A percentile compares a stretch with the other conserved stretches of the same genome.
These are phyloP conservation scores for Hymenopus coronatus DNA, from an alignment of 2,888 invertebrate species.

Conservation along the genomic window DNA sequence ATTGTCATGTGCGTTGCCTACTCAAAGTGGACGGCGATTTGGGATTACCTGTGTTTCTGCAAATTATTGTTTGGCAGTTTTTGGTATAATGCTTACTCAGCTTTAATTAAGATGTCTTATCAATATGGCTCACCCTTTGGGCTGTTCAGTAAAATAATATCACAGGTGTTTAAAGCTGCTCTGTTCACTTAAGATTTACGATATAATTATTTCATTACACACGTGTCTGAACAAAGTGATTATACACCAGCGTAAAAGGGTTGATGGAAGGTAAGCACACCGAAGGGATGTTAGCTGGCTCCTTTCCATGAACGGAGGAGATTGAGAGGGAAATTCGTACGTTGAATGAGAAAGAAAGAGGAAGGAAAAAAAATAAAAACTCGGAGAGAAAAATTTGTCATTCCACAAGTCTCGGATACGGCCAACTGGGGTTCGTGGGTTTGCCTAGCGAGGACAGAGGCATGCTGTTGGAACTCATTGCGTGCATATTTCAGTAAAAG, in stretches of 20 bases:
- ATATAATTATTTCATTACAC: not conserved
- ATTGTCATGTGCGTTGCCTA: too few species aligned
- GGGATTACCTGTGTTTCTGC: too few species aligned
- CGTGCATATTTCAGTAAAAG: not conserved
- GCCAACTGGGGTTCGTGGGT: not conserved
- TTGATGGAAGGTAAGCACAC: not conserved
- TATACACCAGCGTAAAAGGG: not conserved
- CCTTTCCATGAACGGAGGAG: not conserved
- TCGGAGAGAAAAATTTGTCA: slow-evolving; percentile 10
- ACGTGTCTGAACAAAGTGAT: not conserved
- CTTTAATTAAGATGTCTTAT: too few species aligned
- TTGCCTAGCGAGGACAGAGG: not conserved
- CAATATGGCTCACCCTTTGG: too few species aligned
- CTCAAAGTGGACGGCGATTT: too few species aligned
- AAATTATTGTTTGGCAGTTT: too few species aligned
- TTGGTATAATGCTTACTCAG: too few species aligned
- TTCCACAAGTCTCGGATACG: not conserved
- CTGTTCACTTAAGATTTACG: not conserved
- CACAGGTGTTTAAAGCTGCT: not conserved
- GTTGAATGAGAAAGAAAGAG: not conserved
- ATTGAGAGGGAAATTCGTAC: not conserved
- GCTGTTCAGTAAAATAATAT: not conserved
- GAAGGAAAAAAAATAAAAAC: not conserved
- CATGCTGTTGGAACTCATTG: slow-evolving; percentile 9
- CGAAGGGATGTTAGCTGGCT: not conserved